These are phyloP conservation scores for Sorex araneus DNA, from an alignment of 2,113 vertebrate species.

Conservation along the genomic window DNA sequence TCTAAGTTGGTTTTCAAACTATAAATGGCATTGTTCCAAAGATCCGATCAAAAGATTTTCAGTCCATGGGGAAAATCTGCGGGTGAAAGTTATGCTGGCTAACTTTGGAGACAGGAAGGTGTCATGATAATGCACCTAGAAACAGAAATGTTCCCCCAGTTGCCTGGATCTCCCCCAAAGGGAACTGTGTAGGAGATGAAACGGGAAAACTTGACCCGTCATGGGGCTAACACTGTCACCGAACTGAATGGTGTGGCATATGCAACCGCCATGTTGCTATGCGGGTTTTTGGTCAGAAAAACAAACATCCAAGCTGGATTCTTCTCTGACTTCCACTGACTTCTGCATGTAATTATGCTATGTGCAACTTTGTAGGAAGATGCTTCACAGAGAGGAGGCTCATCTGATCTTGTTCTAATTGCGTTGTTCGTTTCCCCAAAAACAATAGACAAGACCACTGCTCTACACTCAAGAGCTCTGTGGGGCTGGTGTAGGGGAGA, in stretches of 20 bases:
- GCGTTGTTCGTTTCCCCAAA: neutral
- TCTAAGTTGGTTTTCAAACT: neutral
- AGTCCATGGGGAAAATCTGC: neutral
- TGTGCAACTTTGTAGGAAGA: neutral
- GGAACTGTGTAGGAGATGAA: neutral
- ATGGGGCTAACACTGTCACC: neutral
- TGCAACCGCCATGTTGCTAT: fast-evolving
- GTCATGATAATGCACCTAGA: neutral
- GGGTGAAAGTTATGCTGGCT: neutral
- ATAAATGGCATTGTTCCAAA: neutral
- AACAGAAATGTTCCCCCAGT: neutral
- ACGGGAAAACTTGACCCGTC: neutral
- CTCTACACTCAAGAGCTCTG: neutral
- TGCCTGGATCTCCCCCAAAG: fast-evolving
- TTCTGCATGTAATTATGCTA: neutral
- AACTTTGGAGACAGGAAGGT: neutral
- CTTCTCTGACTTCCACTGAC: neutral
- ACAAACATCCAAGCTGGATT: neutral
- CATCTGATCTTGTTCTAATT: neutral
- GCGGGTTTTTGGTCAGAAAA: neutral
- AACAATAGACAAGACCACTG: neutral
- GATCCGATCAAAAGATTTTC: neutral
- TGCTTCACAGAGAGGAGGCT: neutral
- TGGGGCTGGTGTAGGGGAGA: neutral
- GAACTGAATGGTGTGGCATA: neutral